Evolutionary conservation across 2,113 vertebrate species (phyloP).

Genomic region (Phocoena sinus): DNA sequence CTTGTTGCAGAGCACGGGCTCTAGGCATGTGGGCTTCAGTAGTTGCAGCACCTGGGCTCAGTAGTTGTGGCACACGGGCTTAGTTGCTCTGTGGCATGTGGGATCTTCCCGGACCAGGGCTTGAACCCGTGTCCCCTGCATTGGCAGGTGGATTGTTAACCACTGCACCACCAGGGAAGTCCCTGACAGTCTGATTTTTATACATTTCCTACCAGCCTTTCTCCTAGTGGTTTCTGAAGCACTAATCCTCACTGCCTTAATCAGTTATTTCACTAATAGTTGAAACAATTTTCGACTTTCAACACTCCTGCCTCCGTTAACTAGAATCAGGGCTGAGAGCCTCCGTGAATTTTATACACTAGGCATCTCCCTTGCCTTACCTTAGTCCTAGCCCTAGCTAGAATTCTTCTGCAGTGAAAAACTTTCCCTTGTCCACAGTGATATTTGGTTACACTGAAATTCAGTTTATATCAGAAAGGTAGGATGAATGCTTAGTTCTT

Average conservation of each 20-base stretch:
- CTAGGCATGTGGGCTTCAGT: too few species aligned
- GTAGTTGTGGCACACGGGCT: too few species aligned
- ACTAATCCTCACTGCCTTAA: neutral
- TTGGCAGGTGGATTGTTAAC: neutral
- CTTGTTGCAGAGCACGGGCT: too few species aligned
- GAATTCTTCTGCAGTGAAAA: neutral
- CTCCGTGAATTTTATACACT: neutral
- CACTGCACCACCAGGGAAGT: neutral
- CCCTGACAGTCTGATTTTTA: neutral
- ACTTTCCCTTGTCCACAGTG: neutral
- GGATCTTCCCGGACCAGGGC: neutral
- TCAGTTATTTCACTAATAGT: neutral
- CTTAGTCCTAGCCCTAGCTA: neutral
- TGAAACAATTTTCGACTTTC: neutral
- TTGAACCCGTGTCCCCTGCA: accelerated
- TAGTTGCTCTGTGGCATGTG: neutral
- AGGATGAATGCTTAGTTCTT: neutral
- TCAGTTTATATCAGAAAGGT: neutral
- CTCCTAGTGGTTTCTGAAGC: neutral
- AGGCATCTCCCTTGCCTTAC: neutral
- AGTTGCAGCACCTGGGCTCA: too few species aligned
- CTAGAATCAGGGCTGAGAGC: neutral
- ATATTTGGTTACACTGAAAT: neutral
- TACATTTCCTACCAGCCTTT: neutral
- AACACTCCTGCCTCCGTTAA: neutral